Conservation (phyloP, 2,888 invertebrate genomes). For the Orgyia antiqua region DNA sequence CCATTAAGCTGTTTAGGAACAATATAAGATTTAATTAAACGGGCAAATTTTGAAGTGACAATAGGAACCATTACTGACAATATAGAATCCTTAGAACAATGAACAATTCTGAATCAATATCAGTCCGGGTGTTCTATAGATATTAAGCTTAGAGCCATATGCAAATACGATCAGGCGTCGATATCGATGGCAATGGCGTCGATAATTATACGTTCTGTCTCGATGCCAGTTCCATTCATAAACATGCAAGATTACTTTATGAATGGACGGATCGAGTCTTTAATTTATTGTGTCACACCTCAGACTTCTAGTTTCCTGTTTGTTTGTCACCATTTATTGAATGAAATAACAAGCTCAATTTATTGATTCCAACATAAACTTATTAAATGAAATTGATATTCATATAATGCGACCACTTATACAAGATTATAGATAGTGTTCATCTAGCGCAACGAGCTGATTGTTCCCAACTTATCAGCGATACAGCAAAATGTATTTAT, state of each 20-base stretch:
- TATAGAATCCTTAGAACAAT: conserved; percentile 57
- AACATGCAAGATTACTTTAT: conserved; percentile 64
- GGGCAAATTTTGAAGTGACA: conserved; percentile 41
- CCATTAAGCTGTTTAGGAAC: conserved; percentile 27
- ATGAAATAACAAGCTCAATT: conserved; percentile 54
- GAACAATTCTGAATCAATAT: conserved; percentile 53
- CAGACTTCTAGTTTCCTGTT: conserved; percentile 61
- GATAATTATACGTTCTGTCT: conserved; percentile 56
- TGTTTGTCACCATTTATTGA: conserved; percentile 64
- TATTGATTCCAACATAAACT: conserved; percentile 50
- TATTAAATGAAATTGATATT: conserved; percentile 63
- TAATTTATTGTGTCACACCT: conserved; percentile 53
- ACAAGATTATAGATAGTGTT: no score
- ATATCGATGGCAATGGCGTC: conserved; percentile 57
- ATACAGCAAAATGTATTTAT: conserved; percentile 40
- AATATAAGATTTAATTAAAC: conserved; percentile 49
- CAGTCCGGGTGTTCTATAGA: conserved; percentile 31
- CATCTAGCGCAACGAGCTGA: conserved; percentile 21
- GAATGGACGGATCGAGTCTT: conserved; percentile 58
- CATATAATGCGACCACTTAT: conserved; percentile 17
- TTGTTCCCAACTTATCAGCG: conserved; percentile 8
- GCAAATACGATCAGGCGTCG: conserved; percentile 54
- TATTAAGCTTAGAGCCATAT: conserved; percentile 39
- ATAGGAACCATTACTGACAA: conserved; percentile 46
- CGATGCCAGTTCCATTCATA: conserved; percentile 65